Evolutionary conservation across 37 sponge, comb jelly and placozoan species (phyloP).

Genomic region (Chondrilla cf. caribensis): DNA sequence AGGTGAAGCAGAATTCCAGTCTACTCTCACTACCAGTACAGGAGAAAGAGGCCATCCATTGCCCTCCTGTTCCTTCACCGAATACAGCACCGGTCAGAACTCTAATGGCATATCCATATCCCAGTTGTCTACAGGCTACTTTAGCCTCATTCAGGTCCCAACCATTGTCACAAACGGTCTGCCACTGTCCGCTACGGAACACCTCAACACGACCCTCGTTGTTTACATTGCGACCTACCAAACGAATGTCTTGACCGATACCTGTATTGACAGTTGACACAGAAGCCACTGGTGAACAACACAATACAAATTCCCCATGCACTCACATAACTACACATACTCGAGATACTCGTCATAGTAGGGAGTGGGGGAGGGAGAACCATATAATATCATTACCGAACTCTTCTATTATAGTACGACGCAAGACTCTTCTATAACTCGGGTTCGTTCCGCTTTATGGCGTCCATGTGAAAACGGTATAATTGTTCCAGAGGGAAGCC

Average conservation of each 20-base stretch:
- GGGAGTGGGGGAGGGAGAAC: too few relatives aligned
- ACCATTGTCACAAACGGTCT: constrained; percentile 5
- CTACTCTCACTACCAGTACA: background rate
- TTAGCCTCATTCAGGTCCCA: constrained; percentile 25
- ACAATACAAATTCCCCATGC: too few relatives aligned
- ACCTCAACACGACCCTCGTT: constrained; percentile 29
- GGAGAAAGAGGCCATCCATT: background rate
- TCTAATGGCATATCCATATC: constrained; percentile 21
- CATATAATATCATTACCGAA: too few relatives aligned
- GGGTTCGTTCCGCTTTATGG: too few relatives aligned
- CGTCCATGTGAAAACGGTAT: too few relatives aligned
- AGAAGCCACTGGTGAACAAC: too few relatives aligned
- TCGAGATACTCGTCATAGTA: too few relatives aligned
- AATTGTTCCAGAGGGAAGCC: too few relatives aligned
- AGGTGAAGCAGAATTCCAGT: background rate
- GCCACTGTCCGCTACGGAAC: background rate
- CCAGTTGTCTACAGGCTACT: constrained; percentile 1
- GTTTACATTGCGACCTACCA: background rate
- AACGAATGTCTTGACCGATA: background rate
- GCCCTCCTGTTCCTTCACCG: constrained; percentile 12
- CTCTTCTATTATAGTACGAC: too few relatives aligned
- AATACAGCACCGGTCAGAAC: constrained; percentile 3
- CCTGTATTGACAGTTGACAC: too few relatives aligned
- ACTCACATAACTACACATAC: too few relatives aligned
- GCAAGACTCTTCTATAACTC: too few relatives aligned